These are phyloP conservation scores for Prinia subflava DNA, from an alignment of 2,113 vertebrate genomes.

Conservation along the genomic window DNA sequence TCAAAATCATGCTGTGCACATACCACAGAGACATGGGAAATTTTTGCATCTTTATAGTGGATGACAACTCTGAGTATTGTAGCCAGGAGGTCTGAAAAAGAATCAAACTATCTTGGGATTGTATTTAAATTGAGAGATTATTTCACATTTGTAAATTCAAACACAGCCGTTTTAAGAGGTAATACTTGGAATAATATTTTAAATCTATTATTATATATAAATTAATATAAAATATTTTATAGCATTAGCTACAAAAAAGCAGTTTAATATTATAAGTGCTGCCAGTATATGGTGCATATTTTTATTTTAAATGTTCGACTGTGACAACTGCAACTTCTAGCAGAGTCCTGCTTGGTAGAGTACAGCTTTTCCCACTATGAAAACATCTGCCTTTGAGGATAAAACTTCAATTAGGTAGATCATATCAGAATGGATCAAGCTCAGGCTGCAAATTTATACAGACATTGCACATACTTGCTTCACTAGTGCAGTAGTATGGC, in stretches of 20 bases:
- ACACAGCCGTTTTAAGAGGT: neutral
- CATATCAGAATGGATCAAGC: neutral
- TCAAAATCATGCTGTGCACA: neutral
- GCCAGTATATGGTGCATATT: neutral
- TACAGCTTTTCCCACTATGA: neutral
- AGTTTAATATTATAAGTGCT: neutral
- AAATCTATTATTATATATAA: neutral
- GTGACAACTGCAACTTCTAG: neutral
- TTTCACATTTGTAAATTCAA: neutral
- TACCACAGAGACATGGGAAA: neutral
- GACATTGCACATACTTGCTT: neutral
- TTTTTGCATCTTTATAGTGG: neutral
- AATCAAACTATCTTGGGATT: neutral
- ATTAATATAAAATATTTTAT: neutral
- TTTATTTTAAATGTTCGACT: neutral
- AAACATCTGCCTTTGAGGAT: neutral
- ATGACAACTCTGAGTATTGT: neutral
- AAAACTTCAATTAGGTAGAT: neutral
- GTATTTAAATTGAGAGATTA: neutral
- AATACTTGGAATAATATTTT: neutral
- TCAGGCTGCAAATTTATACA: neutral
- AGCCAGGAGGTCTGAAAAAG: neutral
- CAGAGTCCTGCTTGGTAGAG: neutral
- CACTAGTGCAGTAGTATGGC: neutral
- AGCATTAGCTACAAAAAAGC: neutral